Conservation (phyloP, 2,113 vertebrate genomes). For the Leiothrix lutea region DNA sequence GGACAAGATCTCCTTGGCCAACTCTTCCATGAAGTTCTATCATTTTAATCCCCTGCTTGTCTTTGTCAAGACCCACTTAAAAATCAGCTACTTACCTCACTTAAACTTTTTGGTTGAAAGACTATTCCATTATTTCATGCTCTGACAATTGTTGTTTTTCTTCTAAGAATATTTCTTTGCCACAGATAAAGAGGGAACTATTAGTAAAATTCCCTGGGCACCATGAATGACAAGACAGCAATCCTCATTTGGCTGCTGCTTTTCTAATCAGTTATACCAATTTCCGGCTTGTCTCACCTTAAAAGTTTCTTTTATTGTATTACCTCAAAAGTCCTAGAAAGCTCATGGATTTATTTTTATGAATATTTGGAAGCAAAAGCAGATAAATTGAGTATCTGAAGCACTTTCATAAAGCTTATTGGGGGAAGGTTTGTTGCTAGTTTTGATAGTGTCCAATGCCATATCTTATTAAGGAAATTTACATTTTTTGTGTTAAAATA, state of each 20-base stretch:
- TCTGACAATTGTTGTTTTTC: neutral
- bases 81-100: neutral
- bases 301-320: neutral
- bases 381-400: neutral
- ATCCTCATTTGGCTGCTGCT: neutral
- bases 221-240: neutral
- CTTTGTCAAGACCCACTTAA: neutral
- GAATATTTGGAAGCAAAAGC: neutral
- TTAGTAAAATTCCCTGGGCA: neutral
- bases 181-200: neutral
- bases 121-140: neutral
- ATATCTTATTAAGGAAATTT: neutral
- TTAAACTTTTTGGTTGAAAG: neutral
- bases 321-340: neutral
- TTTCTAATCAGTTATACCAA: neutral
- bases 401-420: neutral
- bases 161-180: neutral
- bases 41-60: neutral
- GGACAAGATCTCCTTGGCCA: neutral
- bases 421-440: fast-evolving
- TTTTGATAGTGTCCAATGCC: neutral
- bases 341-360: neutral
- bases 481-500: neutral
- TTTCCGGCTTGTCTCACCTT: neutral
- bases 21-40: neutral